phyloP scores from a whole-genome alignment of 2,888 invertebrate species.

The Gonocerus acuteangulatus region DNA sequence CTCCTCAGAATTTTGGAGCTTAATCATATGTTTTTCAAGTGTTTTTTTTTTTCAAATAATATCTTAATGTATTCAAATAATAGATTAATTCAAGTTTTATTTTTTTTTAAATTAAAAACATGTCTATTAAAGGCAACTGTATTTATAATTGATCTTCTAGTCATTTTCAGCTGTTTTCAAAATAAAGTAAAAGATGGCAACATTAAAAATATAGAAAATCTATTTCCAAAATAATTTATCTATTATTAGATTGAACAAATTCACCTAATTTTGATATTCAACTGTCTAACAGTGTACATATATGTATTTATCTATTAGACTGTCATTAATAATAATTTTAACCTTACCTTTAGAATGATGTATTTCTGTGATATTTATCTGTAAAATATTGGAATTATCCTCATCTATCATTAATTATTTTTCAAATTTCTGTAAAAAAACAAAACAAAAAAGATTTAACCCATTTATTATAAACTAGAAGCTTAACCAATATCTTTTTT shows the following conservation, averaged over 20 bases:
- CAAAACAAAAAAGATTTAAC: too few relatives aligned
- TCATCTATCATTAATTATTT: not conserved
- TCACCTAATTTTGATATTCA: too few relatives aligned
- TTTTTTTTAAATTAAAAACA: too few relatives aligned
- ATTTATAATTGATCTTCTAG: conserved; percentile 4
- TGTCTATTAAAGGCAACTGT: too few relatives aligned
- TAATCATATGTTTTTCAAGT: too few relatives aligned
- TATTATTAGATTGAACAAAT: too few relatives aligned
- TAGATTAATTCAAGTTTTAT: too few relatives aligned
- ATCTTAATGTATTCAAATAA: too few relatives aligned
- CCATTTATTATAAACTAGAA: too few relatives aligned
- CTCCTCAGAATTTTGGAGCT: too few relatives aligned
- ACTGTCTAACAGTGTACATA: not conserved
- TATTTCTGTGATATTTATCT: conserved; percentile 11
- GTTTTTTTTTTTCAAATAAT: too few relatives aligned
- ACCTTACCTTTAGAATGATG: not conserved
- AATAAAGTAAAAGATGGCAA: not conserved
- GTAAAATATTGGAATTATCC: not conserved
- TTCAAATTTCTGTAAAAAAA: not conserved
- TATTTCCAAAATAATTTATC: not conserved
- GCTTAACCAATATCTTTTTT: too few relatives aligned
- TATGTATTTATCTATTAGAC: not conserved
- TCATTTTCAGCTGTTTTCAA: conserved; percentile 12
- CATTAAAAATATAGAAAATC: not conserved
- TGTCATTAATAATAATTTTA: not conserved